Evolutionary conservation across 2,113 vertebrate genomes (phyloP).

Genomic region (Myrmophylax atrothorax): DNA sequence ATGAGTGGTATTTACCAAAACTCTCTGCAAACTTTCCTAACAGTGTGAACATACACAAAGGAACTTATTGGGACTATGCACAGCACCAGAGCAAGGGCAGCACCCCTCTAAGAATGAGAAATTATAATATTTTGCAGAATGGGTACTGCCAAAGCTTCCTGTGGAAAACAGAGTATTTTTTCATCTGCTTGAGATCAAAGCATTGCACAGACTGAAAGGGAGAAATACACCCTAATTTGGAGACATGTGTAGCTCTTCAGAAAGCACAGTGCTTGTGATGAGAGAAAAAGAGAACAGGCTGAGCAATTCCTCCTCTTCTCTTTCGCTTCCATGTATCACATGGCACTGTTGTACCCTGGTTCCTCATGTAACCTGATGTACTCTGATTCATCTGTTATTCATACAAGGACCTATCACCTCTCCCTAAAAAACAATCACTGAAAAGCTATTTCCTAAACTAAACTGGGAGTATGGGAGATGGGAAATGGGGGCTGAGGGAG

Average conservation of each 20-base stretch:
- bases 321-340: not conserved
- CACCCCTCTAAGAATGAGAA: not conserved
- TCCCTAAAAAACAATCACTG: not conserved
- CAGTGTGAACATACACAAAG: slow-evolving; percentile 23
- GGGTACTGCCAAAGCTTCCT: not conserved
- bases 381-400: not conserved
- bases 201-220: not conserved
- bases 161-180: not conserved
- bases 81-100: not conserved
- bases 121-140: not conserved
- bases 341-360: not conserved
- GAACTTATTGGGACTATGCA: not conserved
- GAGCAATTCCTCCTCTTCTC: not conserved
- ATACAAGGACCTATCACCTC: not conserved
- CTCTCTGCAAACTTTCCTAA: not conserved
- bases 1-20: not conserved
- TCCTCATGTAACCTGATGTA: not conserved
- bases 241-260: not conserved
- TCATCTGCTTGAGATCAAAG: not conserved
- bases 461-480: not conserved
- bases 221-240: not conserved
- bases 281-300: not conserved
- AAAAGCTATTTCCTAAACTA: not conserved
- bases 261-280: not conserved
- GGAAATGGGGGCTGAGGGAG: not conserved